Base-by-base conservation (phyloP, 2,113 vertebrate genomes). In the Emydocephalus ijimae region DNA sequence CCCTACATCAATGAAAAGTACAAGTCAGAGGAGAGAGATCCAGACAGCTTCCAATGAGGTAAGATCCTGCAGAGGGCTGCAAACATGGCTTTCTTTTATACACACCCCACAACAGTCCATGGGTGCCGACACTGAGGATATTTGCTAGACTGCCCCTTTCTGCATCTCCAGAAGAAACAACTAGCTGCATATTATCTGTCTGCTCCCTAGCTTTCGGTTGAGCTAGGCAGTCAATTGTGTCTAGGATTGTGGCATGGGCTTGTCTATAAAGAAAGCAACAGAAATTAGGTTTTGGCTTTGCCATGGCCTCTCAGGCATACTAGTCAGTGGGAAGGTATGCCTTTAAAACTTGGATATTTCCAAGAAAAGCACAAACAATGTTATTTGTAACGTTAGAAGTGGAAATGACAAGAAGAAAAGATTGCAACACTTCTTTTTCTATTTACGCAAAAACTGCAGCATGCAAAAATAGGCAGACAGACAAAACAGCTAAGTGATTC, bases 401-500 rank as follows among this genome's bases (percentile, higher is more conserved):
- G 85, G 89, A 86, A 91, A 89, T 57, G 89, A 93, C 0, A 1
- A 1, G 93, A 12, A 93, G 14, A 23, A 92, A 95, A 94, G 50
- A 81, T 29, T 87, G 0, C 3, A 93, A 93, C 3, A 86, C 18
- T 89, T 93, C 59, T 90, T 15, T 15, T 90, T 50, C 59, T 24
- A 86, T 86, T 92, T 59, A 88, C 1, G 5, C 23, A 91, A 93
- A 86, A 91, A 94, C 57, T 48, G 18, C 5, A 94, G 93, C n/a
- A 94, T 26, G 91, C 11, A 2, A 69, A 90, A 93, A 81, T 3
- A 94, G 89, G 93, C 52, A 91, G 93, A 69, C 92, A 74, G 88
- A 88, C 89, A 91, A 95, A 95, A 93, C 21, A 94, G 54, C 94
- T 24, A 29, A 96, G 54, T 92, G 90, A 95, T 89, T 94, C 8